Conservation (phyloP, 1,140 invertebrate genomes). For the Oreohelix idahoensis region DNA sequence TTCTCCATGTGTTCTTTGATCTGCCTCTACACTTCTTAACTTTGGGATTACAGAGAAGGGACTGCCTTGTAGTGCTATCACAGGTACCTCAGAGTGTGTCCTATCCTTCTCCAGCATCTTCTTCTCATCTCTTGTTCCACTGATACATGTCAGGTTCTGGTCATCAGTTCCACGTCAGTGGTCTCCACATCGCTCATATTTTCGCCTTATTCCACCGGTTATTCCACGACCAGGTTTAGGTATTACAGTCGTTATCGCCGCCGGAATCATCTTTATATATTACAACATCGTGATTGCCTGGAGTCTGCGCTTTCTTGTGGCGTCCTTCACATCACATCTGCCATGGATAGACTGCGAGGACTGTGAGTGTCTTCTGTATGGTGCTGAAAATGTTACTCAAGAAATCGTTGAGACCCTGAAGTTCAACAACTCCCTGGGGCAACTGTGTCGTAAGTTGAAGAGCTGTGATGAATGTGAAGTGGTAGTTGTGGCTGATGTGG, state of each 20-base stretch:
- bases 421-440: slow-evolving; percentile 37
- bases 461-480: not conserved
- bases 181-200: too few species aligned
- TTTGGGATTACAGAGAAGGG: too few species aligned
- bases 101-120: too few species aligned
- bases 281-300: slow-evolving; percentile 74
- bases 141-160: too few species aligned
- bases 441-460: slow-evolving; percentile 44
- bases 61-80: too few species aligned
- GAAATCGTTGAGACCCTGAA: not conserved
- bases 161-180: too few species aligned
- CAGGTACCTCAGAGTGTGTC: too few species aligned
- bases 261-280: slow-evolving; percentile 72
- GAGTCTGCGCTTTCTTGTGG: slow-evolving; percentile 70
- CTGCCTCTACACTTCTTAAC: too few species aligned
- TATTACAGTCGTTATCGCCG: slow-evolving; percentile 78
- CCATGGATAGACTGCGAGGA: slow-evolving; percentile 73
- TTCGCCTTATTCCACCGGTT: too few species aligned
- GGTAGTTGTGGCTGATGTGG: not conserved
- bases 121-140: too few species aligned
- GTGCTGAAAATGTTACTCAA: not conserved
- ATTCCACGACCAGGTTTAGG: slow-evolving; percentile 79
- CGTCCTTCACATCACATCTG: slow-evolving; percentile 66
- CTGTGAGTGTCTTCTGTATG: slow-evolving; percentile 60
- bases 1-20: too few species aligned